Evolutionary conservation across 35 echinoderm and acorn worm genomes (phyloP).

Genomic region (Apostichopus japonicus): DNA sequence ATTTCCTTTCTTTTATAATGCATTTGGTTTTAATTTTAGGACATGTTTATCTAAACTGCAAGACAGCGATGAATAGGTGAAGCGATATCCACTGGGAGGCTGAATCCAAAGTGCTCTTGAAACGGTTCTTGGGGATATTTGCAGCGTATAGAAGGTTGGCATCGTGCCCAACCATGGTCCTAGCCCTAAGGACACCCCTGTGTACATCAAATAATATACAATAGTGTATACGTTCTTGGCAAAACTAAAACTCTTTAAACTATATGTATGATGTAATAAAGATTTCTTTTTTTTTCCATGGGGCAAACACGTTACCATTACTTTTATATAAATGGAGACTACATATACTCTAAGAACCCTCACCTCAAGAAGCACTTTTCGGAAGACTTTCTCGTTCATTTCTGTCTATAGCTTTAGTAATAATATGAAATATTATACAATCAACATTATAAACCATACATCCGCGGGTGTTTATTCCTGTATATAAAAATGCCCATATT

Average conservation of each 20-base stretch:
- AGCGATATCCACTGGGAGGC: too few species aligned
- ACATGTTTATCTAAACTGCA: too few species aligned
- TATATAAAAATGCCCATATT: neutral
- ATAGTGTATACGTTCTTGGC: too few species aligned
- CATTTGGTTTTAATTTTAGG: too few species aligned
- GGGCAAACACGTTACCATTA: neutral
- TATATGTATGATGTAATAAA: too few species aligned
- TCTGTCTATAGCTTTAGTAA: too few species aligned
- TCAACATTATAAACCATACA: neutral
- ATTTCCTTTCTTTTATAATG: too few species aligned
- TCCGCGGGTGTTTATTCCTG: neutral
- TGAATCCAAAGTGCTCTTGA: neutral
- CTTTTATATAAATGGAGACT: neutral
- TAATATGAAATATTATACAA: neutral
- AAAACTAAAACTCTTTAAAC: too few species aligned
- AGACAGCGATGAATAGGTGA: too few species aligned
- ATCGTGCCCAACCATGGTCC: neutral
- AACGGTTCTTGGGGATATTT: neutral
- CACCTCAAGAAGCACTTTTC: neutral
- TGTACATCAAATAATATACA: too few species aligned
- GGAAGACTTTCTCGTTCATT: neutral
- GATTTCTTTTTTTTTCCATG: neutral
- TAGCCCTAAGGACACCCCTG: neutral
- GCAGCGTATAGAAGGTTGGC: neutral
- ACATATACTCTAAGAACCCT: neutral